These are phyloP conservation scores for Anadara kagoshimensis DNA, from an alignment of 1,140 invertebrate genomes.

Conservation along the genomic window DNA sequence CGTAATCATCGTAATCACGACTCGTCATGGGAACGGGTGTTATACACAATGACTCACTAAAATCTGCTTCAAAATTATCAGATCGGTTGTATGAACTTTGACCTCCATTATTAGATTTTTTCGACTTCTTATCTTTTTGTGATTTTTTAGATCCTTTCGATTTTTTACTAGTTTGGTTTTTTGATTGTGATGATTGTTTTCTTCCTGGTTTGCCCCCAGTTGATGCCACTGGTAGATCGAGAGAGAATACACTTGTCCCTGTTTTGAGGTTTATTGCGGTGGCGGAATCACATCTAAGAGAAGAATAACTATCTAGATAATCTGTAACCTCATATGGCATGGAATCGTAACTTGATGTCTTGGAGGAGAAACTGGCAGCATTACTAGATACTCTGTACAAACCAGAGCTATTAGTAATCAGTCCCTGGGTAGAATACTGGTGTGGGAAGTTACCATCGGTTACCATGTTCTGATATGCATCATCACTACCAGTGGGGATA, in stretches of 20 bases:
- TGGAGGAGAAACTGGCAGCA: conserved; percentile 1
- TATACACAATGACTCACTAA: conserved; percentile 51
- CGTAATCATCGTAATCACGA: conserved; percentile 43
- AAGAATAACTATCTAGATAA: conserved; percentile 7
- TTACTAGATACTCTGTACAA: background rate
- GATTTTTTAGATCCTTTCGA: conserved; percentile 50
- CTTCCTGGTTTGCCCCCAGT: conserved; percentile 17
- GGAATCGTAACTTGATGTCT: conserved; percentile 32
- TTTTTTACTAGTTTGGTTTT: conserved; percentile 38
- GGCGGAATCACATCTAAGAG: conserved; percentile 32
- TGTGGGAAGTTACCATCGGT: no score
- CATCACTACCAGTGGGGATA: conserved; percentile 33
- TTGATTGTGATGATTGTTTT: conserved; percentile 29
- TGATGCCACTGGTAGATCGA: conserved; percentile 52
- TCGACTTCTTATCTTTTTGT: conserved; percentile 48
- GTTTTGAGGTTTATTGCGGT: conserved; percentile 69
- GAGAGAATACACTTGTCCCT: conserved; percentile 63
- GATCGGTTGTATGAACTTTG: conserved; percentile 2
- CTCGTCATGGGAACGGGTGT: conserved; percentile 38
- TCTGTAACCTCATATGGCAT: conserved; percentile 24
- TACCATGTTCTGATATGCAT: background rate
- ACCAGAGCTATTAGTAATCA: no score
- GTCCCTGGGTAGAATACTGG: no score
- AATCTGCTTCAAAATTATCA: conserved; percentile 26
- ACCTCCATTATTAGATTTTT: conserved; percentile 28